These are phyloP conservation scores for Sminthurides aquaticus DNA, from an alignment of 2,888 invertebrate species.

Conservation along the genomic window DNA sequence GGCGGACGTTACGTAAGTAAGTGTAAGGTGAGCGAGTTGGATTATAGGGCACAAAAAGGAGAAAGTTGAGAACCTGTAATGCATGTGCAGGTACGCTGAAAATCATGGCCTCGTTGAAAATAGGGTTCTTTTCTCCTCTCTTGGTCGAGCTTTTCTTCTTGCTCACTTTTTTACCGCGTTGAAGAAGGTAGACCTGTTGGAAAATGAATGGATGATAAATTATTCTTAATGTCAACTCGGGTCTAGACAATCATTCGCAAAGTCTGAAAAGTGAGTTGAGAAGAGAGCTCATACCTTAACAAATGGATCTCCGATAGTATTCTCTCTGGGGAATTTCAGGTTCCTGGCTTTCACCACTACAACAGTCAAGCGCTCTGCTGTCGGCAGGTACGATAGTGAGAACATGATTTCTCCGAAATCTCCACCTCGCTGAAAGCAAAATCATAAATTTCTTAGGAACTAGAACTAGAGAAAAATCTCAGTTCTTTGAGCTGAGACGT, in stretches of 20 bases:
- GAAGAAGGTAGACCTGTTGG: slow-evolving; percentile 70
- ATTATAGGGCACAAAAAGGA: too few relatives aligned
- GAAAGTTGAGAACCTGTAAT: slow-evolving; percentile 61
- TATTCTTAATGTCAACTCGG: background rate
- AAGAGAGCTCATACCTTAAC: slow-evolving; percentile 56
- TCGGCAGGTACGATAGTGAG: slow-evolving; percentile 71
- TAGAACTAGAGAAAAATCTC: too few relatives aligned
- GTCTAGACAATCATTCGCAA: background rate
- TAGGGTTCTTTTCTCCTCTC: slow-evolving; percentile 64
- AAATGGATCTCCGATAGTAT: slow-evolving; percentile 61
- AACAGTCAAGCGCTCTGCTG: slow-evolving; percentile 67
- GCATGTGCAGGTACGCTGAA: slow-evolving; percentile 69
- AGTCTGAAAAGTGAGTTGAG: background rate
- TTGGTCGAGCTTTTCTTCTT: slow-evolving; percentile 74
- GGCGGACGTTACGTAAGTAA: too few relatives aligned
- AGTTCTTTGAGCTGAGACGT: too few relatives aligned
- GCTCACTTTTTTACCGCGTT: slow-evolving; percentile 70
- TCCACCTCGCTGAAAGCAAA: slow-evolving; percentile 53
- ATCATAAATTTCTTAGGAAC: background rate
- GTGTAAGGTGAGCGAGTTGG: too few relatives aligned
- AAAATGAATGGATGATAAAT: too few relatives aligned
- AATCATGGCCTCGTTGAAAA: slow-evolving; percentile 77
- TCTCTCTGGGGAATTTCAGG: slow-evolving; percentile 55
- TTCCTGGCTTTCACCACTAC: slow-evolving; percentile 70
- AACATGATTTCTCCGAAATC: slow-evolving; percentile 74